phyloP scores from a whole-genome alignment of 2,888 invertebrate species.

The Ariolimax columbianus region DNA sequence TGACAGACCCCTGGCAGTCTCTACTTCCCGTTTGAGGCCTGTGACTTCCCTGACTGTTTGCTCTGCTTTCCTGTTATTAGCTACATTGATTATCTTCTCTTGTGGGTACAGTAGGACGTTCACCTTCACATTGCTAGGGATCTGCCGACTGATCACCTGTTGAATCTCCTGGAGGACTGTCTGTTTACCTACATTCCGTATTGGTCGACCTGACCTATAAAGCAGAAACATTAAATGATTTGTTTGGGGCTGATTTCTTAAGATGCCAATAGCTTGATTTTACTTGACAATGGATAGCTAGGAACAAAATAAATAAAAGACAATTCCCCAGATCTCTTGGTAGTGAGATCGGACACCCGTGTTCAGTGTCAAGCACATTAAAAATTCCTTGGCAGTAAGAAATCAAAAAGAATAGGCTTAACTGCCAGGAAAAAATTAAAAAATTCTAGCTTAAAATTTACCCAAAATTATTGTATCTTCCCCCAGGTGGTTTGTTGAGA shows the following conservation, averaged over 20 bases:
- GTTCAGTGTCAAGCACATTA: background rate
- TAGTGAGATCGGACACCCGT: background rate
- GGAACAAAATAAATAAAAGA: background rate
- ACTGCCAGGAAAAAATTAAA: no score
- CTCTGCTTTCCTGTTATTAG: background rate
- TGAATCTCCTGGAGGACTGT: conserved; percentile 11
- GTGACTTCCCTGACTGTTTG: background rate
- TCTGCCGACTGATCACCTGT: background rate
- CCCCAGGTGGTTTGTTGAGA: no score
- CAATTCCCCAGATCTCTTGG: background rate
- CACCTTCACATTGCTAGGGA: conserved; percentile 19
- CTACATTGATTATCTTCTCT: background rate
- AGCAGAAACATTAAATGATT: background rate
- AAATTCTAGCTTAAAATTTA: no score
- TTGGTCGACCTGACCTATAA: background rate
- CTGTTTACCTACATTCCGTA: background rate
- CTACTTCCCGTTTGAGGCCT: background rate
- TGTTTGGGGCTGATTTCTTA: no score
- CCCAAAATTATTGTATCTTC: no score
- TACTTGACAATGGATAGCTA: background rate
- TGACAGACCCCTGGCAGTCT: background rate
- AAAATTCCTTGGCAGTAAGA: background rate
- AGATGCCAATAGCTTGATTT: no score
- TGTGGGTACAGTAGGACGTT: background rate
- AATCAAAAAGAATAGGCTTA: no score